These are phyloP conservation scores for Bradynema listronoti DNA, from an alignment of 1,140 invertebrate genomes.

Conservation along the genomic window DNA sequence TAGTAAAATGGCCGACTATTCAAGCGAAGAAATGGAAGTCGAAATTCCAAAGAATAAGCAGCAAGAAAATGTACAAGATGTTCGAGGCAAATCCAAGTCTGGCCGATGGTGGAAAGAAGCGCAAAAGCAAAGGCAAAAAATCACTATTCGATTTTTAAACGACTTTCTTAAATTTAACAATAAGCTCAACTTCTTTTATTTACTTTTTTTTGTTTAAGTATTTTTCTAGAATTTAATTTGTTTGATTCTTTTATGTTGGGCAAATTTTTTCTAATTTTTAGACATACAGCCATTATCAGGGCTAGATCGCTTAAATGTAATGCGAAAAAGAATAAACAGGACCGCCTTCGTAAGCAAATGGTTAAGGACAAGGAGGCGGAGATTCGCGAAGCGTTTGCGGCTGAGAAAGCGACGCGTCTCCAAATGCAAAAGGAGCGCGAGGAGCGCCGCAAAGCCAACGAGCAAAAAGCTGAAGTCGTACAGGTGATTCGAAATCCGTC, in stretches of 20 bases:
- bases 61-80: background rate
- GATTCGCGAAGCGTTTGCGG: conserved; percentile 17
- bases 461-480: conserved; percentile 26
- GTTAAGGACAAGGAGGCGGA: conserved; percentile 21
- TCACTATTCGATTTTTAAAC: background rate
- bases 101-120: conserved; percentile 20
- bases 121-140: conserved; percentile 11
- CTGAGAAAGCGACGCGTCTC: conserved; percentile 14
- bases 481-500: conserved; percentile 28
- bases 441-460: conserved; percentile 30
- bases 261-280: conserved; percentile 2
- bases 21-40: conserved; percentile 4
- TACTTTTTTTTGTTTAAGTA: background rate
- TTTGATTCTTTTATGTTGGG: background rate
- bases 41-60: background rate
- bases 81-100: conserved; percentile 11
- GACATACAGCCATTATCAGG: conserved; percentile 10
- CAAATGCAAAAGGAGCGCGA: conserved; percentile 19
- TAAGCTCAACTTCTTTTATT: background rate
- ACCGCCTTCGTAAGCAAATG: conserved; percentile 12
- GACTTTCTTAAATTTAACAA: background rate
- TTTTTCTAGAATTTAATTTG: background rate
- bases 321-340: conserved; percentile 24
- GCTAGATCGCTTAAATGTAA: conserved; percentile 16
- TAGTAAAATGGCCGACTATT: no score